phyloP scores from a whole-genome alignment of 2,797 vertebrate species.

The Channa striata region DNA sequence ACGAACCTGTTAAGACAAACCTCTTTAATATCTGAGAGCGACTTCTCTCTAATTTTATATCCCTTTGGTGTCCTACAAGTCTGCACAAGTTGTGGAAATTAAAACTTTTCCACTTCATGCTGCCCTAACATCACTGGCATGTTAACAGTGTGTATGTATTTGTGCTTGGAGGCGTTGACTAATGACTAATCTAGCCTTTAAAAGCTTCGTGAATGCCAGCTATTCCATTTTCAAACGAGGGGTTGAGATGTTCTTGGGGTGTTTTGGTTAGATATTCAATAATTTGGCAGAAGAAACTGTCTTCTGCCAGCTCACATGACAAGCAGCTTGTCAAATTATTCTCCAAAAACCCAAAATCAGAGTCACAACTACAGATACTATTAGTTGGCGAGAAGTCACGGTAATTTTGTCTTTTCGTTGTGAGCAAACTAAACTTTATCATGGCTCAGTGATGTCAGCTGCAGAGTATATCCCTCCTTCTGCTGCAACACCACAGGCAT shows the following conservation, averaged over 20 bases:
- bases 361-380: no score
- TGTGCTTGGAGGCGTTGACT: not conserved
- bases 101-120: not conserved
- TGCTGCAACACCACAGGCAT: conserved; percentile 41
- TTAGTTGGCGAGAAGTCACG: conserved; percentile 6
- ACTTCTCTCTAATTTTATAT: not conserved
- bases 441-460: not conserved
- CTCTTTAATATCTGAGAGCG: conserved; percentile 14
- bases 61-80: not conserved
- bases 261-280: not conserved
- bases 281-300: not conserved
- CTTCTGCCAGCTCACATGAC: not conserved
- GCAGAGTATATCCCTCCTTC: conserved; percentile 8
- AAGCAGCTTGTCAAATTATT: not conserved
- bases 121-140: not conserved
- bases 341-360: conserved; percentile 1
- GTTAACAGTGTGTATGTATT: not conserved
- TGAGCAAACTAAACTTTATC: conserved; percentile 45
- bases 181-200: not conserved
- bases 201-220: conserved; percentile 1
- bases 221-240: not conserved
- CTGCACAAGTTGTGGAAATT: conserved; percentile 16
- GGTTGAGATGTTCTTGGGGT: not conserved
- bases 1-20: not conserved
- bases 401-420: conserved; percentile 20